A percentile compares a stretch with the other conserved stretches of the same genome.
Conservation (phyloP, 2,113 vertebrate species). For the Cheirogaleus medius region DNA sequence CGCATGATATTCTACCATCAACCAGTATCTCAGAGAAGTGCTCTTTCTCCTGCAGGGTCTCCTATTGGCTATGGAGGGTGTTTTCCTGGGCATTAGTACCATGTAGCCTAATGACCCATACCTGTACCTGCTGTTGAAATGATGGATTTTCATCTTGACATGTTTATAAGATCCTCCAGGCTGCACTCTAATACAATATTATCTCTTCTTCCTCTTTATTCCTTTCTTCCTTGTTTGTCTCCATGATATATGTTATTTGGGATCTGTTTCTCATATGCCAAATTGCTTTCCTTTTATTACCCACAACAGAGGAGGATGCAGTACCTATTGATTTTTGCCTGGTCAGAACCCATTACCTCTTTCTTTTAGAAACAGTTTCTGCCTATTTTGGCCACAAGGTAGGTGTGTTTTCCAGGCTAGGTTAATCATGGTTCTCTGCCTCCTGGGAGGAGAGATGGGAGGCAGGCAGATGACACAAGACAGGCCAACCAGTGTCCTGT, state of each 20-base stretch:
- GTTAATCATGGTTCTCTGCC: background rate
- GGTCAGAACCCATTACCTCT: background rate
- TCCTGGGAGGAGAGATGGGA: background rate
- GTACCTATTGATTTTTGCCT: background rate
- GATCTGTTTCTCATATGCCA: constrained; percentile 22
- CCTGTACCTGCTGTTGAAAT: background rate
- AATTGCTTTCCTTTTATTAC: constrained; percentile 38
- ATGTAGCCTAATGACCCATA: background rate
- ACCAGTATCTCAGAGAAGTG: background rate
- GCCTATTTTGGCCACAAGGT: background rate
- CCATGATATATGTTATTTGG: background rate
- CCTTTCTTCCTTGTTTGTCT: constrained; percentile 27
- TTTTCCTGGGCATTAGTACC: background rate
- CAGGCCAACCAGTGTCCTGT: background rate
- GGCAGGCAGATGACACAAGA: background rate
- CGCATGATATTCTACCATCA: background rate
- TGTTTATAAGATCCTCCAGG: constrained; percentile 15
- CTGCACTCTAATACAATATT: background rate
- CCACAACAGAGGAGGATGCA: constrained; percentile 16
- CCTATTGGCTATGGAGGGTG: background rate
- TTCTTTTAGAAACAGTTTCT: constrained; percentile 14
- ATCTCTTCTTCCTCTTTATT: background rate
- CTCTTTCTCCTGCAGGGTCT: background rate
- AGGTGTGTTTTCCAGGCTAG: background rate
- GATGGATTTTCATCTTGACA: constrained; percentile 7